phyloP scores from a whole-genome alignment of 2,113 vertebrate genomes.

The Pelodiscus sinensis region DNA sequence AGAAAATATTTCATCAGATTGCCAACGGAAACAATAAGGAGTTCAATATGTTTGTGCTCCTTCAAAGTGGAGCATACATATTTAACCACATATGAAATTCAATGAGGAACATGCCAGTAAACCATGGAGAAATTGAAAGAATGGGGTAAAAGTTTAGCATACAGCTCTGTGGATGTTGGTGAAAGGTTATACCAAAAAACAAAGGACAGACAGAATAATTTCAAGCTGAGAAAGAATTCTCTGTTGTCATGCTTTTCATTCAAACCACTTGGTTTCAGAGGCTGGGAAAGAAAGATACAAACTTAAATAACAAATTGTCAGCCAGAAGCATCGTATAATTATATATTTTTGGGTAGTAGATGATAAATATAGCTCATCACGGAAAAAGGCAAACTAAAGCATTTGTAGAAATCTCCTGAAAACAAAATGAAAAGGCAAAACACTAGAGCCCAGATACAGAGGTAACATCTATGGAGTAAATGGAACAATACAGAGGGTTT shows the following conservation, averaged over 20 bases:
- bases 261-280: not conserved
- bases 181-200: constrained; percentile 5
- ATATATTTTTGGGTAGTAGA: constrained; percentile 48
- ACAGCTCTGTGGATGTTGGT: not conserved
- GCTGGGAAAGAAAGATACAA: not conserved
- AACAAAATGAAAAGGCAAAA: constrained; percentile 21
- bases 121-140: not conserved
- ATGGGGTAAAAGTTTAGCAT: not conserved
- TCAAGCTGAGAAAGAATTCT: not conserved
- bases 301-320: not conserved
- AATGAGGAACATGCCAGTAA: not conserved
- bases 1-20: not conserved
- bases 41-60: not conserved
- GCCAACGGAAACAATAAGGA: not conserved
- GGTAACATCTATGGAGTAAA: constrained; percentile 43
- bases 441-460: constrained; percentile 5
- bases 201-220: constrained; percentile 1
- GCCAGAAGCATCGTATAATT: constrained; percentile 35
- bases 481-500: constrained; percentile 36
- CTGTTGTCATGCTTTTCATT: not conserved
- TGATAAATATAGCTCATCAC: constrained; percentile 34
- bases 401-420: constrained; percentile 30
- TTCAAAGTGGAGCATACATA: constrained; percentile 8
- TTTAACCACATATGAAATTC: not conserved
- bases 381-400: constrained; percentile 48